Evolutionary conservation across 2,797 vertebrate genomes (phyloP).

Genomic region (Diglossa cyanea): DNA sequence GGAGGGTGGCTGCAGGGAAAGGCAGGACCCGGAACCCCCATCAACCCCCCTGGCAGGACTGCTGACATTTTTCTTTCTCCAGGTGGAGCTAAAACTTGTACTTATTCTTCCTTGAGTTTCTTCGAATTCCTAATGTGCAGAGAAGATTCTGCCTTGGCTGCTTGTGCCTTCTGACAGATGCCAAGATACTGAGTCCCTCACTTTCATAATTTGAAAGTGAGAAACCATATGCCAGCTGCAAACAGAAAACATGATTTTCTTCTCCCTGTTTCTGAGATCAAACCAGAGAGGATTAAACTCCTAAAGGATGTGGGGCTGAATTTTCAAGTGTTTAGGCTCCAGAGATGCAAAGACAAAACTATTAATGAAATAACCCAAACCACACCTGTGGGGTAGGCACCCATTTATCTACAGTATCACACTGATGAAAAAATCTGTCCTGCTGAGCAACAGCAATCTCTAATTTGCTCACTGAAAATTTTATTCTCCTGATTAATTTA

Average conservation of each 20-base stretch:
- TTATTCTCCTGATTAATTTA: not conserved
- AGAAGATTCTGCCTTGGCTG: not conserved
- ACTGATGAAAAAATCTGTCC: not conserved
- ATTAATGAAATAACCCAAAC: not conserved
- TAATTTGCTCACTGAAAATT: not conserved
- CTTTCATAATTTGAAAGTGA: not conserved
- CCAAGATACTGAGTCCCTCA: not conserved
- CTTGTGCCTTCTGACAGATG: not conserved
- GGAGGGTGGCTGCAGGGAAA: not conserved
- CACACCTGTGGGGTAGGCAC: not conserved
- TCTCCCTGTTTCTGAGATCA: not conserved
- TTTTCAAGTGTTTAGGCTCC: conserved; percentile 32
- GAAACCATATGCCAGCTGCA: not conserved
- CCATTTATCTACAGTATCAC: conserved; percentile 17
- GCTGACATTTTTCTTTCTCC: not conserved
- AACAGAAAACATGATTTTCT: not conserved
- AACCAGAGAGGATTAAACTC: not conserved
- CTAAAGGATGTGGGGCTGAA: not conserved
- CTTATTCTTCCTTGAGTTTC: not conserved
- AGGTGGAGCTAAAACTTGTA: not conserved
- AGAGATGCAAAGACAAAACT: conserved; percentile 25
- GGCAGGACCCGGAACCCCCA: not conserved
- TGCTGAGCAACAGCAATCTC: not conserved
- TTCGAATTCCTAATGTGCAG: not conserved
- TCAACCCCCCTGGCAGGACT: rapidly evolving